These are phyloP conservation scores for Caenorhabditis plicata DNA, from an alignment of 2,888 invertebrate genomes.

Conservation along the genomic window DNA sequence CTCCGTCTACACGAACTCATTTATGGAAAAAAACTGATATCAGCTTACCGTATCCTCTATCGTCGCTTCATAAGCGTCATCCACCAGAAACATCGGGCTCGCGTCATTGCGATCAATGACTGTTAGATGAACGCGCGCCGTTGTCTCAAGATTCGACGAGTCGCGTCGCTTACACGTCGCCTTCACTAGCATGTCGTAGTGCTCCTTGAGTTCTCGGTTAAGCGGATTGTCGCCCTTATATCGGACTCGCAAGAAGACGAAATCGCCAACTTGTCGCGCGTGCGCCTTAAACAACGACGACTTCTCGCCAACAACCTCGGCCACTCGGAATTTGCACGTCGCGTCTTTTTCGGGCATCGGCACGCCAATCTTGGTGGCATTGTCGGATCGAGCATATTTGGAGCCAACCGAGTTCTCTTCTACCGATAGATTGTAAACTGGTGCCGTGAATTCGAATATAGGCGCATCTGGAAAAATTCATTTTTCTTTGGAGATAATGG, in stretches of 20 bases:
- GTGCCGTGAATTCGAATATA: conserved; percentile 75
- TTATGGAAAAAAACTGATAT: not conserved
- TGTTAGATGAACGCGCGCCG: conserved; percentile 48
- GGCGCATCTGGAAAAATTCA: conserved; percentile 3
- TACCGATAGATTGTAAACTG: conserved; percentile 83
- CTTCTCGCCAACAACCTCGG: conserved; percentile 64
- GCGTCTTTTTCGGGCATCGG: conserved; percentile 67
- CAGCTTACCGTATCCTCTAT: conserved; percentile 44
- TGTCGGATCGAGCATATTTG: conserved; percentile 69
- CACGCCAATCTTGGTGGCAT: conserved; percentile 79
- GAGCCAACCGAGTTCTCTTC: conserved; percentile 76
- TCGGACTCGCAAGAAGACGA: conserved; percentile 86
- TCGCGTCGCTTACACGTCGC: conserved; percentile 74
- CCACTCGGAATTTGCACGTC: conserved; percentile 80
- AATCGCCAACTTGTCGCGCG: conserved; percentile 77
- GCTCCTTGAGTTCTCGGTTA: conserved; percentile 81
- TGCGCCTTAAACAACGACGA: conserved; percentile 50
- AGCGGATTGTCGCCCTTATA: conserved; percentile 86
- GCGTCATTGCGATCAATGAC: conserved; percentile 74
- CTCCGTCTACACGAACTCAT: conserved; percentile 30
- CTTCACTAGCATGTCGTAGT: conserved; percentile 69
- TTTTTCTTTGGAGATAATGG: not conserved
- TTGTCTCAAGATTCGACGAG: conserved; percentile 59
- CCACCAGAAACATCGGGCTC: conserved; percentile 86
- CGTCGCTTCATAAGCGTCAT: conserved; percentile 74